A percentile compares a stretch with the other conserved stretches of the same genome.
phyloP scores from a whole-genome alignment of 1,140 invertebrate species.

The Nasonia vitripennis region DNA sequence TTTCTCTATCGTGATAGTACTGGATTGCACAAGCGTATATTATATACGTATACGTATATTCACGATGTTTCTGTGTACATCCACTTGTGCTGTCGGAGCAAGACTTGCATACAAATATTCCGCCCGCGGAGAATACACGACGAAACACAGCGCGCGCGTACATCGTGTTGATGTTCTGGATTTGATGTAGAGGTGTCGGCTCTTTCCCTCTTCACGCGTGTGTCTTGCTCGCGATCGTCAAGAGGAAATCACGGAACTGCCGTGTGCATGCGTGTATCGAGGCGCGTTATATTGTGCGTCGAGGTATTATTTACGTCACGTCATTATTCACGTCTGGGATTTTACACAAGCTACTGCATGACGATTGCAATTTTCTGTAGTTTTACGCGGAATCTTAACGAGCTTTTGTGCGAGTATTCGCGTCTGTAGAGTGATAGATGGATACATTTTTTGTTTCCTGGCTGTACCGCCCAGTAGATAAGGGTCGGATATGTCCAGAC shows the following conservation, averaged over 20 bases:
- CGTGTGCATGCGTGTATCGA: too few relatives aligned
- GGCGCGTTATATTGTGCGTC: too few relatives aligned
- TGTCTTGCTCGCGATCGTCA: not conserved
- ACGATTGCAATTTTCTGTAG: too few relatives aligned
- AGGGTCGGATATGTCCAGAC: too few relatives aligned
- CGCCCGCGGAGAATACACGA: not conserved
- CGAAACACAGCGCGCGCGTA: not conserved
- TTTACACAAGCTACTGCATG: too few relatives aligned
- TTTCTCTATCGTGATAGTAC: not conserved
- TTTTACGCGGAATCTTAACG: too few relatives aligned
- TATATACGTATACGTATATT: not conserved
- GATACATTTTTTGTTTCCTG: too few relatives aligned
- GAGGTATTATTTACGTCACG: too few relatives aligned
- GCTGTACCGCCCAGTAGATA: too few relatives aligned
- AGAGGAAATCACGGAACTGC: not conserved
- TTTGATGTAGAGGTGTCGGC: not conserved
- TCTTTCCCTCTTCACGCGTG: not conserved
- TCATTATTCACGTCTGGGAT: too few relatives aligned
- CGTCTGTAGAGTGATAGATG: too few relatives aligned
- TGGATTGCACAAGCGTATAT: not conserved
- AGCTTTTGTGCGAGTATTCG: too few relatives aligned
- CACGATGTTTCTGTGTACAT: not conserved
- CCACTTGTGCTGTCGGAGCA: not conserved
- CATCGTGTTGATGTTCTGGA: not conserved
- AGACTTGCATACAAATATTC: conserved; percentile 23